phyloP scores from a whole-genome alignment of 2,797 vertebrate genomes.

The Lepilemur ruficaudatus region DNA sequence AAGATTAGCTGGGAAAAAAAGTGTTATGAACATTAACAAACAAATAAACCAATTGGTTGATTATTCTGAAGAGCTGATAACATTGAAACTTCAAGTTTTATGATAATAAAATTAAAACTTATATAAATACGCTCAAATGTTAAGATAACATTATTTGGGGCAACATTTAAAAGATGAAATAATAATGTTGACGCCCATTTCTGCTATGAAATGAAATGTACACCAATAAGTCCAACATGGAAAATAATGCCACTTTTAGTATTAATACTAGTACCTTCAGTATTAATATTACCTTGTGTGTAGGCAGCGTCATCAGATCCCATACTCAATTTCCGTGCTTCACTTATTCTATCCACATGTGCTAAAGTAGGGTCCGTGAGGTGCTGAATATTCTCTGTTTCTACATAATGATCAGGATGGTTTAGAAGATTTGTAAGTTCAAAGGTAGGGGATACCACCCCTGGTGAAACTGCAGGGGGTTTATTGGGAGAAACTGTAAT shows the following conservation, averaged over 20 bases:
- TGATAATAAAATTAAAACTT: conserved; percentile 18
- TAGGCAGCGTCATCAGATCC: conserved; percentile 98
- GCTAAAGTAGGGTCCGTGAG: conserved; percentile 93
- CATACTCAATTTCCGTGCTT: conserved; percentile 94
- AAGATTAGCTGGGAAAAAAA: background rate
- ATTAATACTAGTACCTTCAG: conserved; percentile 82
- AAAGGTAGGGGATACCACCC: conserved; percentile 98
- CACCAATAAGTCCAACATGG: background rate
- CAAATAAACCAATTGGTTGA: background rate
- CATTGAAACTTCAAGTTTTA: background rate
- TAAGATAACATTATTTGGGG: background rate
- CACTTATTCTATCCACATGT: conserved; percentile 92
- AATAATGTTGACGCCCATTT: background rate
- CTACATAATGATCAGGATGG: conserved; percentile 94
- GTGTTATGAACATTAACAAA: background rate
- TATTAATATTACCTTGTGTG: conserved; percentile 94
- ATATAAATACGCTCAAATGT: background rate
- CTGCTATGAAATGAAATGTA: background rate
- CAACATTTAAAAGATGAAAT: background rate
- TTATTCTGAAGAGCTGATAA: background rate
- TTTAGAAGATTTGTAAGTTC: conserved; percentile 98
- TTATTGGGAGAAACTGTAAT: conserved; percentile 99
- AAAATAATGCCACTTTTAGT: conserved; percentile 38
- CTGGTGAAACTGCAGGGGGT: conserved; percentile 97
- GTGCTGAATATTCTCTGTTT: conserved; percentile 93